phyloP scores from a whole-genome alignment of 2,797 vertebrate species.

The Danio albolineatus region DNA sequence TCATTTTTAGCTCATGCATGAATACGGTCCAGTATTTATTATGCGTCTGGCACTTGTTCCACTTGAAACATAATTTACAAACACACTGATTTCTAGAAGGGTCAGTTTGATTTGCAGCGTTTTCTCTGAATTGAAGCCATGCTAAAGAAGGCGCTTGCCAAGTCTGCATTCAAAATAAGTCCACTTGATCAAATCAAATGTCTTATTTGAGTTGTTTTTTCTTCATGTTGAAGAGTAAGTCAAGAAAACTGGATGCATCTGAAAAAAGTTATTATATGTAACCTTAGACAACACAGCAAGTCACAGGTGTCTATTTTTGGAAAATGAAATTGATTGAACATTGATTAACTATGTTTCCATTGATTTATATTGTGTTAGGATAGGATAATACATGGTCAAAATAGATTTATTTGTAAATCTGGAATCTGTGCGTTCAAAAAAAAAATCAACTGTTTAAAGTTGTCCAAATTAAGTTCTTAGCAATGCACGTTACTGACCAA shows the following conservation, averaged over 20 bases:
- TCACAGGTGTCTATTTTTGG: no score
- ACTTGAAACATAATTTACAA: constrained; percentile 50
- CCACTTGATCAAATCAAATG: constrained; percentile 14
- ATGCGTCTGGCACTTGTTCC: constrained; percentile 47
- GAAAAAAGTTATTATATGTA: no score
- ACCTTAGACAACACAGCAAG: no score
- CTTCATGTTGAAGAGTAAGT: constrained; percentile 6
- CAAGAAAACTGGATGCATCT: neutral
- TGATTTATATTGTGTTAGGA: no score
- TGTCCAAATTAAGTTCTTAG: no score
- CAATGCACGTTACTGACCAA: no score
- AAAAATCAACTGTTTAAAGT: no score
- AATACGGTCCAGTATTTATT: constrained; percentile 13
- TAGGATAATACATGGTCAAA: no score
- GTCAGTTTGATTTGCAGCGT: constrained; percentile 36
- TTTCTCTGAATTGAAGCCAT: constrained; percentile 29
- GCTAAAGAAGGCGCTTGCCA: constrained; percentile 1
- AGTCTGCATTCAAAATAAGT: constrained; percentile 19
- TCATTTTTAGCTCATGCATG: constrained; percentile 5
- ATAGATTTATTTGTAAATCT: no score
- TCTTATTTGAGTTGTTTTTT: neutral
- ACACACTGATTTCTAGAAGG: constrained; percentile 24
- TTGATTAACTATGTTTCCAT: no score
- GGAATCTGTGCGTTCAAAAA: no score
- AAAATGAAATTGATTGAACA: no score